Base-by-base conservation (phyloP, 2,888 invertebrate species). In the Sarcophaga subvicina region DNA sequence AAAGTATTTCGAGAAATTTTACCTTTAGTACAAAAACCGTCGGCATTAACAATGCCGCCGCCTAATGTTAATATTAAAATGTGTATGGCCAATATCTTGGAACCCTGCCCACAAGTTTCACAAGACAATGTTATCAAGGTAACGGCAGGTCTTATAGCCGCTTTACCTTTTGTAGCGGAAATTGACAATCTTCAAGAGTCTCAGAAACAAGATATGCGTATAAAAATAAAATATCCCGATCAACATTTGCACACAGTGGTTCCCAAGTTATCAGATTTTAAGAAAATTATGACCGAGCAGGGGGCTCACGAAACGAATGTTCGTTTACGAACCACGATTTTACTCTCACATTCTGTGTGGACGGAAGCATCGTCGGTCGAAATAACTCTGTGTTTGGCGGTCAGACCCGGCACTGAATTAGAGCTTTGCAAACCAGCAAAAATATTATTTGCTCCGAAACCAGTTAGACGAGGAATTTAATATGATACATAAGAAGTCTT, bases 201-300 rank as follows among this genome's bases (percentile, higher is more conserved):
- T 0, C 94, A 94, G 80, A 95, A 97, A 1, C 94, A 94, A 72
- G 95, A 96, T 85, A 94, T 99, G 90, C 95, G 98, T 87, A 95
- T 98, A 88, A 96, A 97, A 94, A 96, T 98, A 47, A 96, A 96
- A 89, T 99, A 99, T 94, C 98, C 99, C 0, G 99, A 99, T 94
- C 97, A 98, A 90, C 96, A 97, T 91, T 95, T 96, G 83, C 97
- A 98, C 92, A 95, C 98, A 83, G 95, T 98, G 82, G 95, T 97
- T 80, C 98, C 98, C 4, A 95, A 96, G 72, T 94, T 95, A 11
- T 95, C 96, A 78, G 98, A 98, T 91, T 95, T 98, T 90, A 95
- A 96, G 59, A 95, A 96, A 75, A 95, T 93, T 45, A 93, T 96
- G 90, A 92, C 93, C 1, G 95, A 96, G 90, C 94, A 95, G 88